Conservation (phyloP, 2,113 vertebrate genomes). For the Alethe castanea region DNA sequence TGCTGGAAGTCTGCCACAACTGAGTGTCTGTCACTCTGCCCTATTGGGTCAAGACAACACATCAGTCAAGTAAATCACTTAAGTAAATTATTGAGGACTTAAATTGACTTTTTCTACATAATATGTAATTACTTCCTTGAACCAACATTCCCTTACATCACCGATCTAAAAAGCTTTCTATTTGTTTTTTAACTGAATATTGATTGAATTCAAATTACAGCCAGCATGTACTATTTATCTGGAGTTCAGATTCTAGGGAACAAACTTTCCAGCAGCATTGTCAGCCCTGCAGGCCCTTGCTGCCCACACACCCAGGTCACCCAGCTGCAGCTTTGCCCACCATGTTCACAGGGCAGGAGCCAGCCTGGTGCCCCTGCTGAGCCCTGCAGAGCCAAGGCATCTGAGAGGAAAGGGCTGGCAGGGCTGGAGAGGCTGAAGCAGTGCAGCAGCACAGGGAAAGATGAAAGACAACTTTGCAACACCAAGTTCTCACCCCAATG, state of each 20-base stretch:
- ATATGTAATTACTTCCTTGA: constrained; percentile 70
- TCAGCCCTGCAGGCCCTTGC: neutral
- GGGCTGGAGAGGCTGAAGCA: neutral
- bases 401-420: neutral
- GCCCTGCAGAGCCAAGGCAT: neutral
- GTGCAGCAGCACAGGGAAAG: neutral
- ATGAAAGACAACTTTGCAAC: neutral
- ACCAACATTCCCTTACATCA: constrained; percentile 62
- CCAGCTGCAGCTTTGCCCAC: neutral
- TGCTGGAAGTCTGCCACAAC: constrained; percentile 76
- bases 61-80: constrained; percentile 63
- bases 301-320: neutral
- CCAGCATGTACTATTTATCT: neutral
- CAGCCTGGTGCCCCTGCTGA: neutral
- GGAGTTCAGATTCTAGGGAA: neutral
- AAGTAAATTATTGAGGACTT: constrained; percentile 68
- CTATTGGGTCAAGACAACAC: constrained; percentile 71
- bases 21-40: constrained; percentile 76
- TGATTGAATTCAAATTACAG: constrained; percentile 55
- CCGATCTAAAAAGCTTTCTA: constrained; percentile 49
- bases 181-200: constrained; percentile 64
- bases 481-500: neutral
- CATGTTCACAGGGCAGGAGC: fast-evolving
- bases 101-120: constrained; percentile 65
- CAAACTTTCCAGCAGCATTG: neutral